Percentiles rank a stretch among this genome's conserved stretches.
Conservation (phyloP, 1,140 invertebrate species). For the Matsumurasca onukii region DNA sequence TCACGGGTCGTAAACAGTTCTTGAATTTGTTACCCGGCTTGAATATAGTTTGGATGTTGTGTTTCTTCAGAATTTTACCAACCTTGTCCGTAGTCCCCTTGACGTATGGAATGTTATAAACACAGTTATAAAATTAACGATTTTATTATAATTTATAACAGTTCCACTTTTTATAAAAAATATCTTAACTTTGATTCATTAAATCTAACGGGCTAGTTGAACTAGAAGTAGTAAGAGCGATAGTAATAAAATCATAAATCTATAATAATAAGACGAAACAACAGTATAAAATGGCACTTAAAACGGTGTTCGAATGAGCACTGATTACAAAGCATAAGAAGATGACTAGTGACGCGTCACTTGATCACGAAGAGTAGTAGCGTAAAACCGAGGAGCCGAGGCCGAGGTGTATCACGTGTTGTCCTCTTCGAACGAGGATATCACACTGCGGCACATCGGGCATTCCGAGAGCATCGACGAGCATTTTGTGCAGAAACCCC, state of each 20-base stretch:
- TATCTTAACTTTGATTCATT: not conserved
- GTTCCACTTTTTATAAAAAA: slow-evolving; percentile 6
- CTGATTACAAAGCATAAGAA: slow-evolving; percentile 3
- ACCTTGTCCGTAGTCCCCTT: no score
- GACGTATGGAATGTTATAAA: no score
- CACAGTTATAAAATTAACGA: no score
- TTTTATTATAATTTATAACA: slow-evolving; percentile 4
- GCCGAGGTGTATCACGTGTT: not conserved
- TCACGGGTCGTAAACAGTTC: no score
- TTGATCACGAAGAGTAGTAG: not conserved
- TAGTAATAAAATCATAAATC: slow-evolving; percentile 9
- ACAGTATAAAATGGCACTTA: slow-evolving; percentile 15
- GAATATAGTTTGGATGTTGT: no score
- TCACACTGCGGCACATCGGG: slow-evolving; percentile 81
- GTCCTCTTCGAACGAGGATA: slow-evolving; percentile 42
- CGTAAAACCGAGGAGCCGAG: not conserved
- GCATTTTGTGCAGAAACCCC: slow-evolving; percentile 83
- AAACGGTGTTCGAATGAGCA: slow-evolving; percentile 12
- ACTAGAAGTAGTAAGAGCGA: slow-evolving; percentile 10
- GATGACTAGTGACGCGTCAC: slow-evolving; percentile 11
- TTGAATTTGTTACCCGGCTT: no score
- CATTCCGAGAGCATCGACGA: slow-evolving; percentile 75
- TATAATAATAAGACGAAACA: slow-evolving; percentile 4
- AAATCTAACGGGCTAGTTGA: slow-evolving; percentile 10
- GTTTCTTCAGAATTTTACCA: no score